A percentile compares a stretch with the other conserved stretches of the same genome.
phyloP scores from a whole-genome alignment of 2,113 vertebrate genomes.

The Phaethon lepturus region DNA sequence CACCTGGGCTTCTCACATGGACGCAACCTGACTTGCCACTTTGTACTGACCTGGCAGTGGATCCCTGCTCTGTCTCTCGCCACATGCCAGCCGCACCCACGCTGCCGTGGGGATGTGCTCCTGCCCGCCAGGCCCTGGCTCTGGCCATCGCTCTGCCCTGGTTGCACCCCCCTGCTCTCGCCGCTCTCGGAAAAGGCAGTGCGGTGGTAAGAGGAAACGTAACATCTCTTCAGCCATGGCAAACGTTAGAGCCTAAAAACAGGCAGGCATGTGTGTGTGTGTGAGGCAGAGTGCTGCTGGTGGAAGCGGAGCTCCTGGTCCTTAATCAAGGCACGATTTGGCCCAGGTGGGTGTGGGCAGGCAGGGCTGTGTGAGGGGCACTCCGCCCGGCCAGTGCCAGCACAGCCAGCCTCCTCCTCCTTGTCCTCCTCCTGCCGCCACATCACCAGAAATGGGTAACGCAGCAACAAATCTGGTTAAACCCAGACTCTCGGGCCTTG shows the following conservation, averaged over 20 bases:
- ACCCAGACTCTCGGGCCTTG: fast-evolving
- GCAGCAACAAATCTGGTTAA: neutral
- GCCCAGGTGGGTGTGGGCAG: neutral
- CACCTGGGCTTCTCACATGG: fast-evolving
- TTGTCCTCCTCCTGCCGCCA: too few species aligned
- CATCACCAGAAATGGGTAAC: neutral
- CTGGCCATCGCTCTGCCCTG: fast-evolving
- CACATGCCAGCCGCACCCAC: fast-evolving
- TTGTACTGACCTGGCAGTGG: fast-evolving
- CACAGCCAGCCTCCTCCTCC: fast-evolving
- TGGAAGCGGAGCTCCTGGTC: neutral
- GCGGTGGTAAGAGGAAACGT: fast-evolving
- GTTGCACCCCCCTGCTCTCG: fast-evolving
- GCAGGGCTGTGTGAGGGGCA: neutral
- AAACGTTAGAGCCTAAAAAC: neutral
- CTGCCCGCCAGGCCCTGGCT: neutral
- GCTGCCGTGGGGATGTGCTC: fast-evolving
- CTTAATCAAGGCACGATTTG: fast-evolving
- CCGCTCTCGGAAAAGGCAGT: fast-evolving
- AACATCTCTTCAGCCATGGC: neutral
- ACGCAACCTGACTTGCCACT: fast-evolving
- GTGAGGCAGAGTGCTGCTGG: too few species aligned
- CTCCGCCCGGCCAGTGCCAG: fast-evolving
- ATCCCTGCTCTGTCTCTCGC: neutral
- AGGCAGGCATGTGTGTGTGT: fast-evolving